Conservation (phyloP, 2,888 invertebrate species). For the Melolontha melolontha region DNA sequence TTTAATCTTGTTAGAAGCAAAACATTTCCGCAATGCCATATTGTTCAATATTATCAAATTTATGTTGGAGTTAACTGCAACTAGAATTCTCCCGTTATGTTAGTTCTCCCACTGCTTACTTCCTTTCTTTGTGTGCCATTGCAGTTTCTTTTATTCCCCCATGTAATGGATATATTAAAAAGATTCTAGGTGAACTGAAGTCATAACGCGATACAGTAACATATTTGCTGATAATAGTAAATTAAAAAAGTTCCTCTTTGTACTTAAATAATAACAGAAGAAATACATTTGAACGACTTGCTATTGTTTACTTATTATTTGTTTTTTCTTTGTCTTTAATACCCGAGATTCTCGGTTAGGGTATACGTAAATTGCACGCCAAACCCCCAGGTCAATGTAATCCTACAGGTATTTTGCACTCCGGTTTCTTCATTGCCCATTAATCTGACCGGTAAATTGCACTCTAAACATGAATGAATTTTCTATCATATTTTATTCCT, state of each 20-base stretch:
- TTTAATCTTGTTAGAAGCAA: constrained; percentile 36
- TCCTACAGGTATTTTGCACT: too few relatives aligned
- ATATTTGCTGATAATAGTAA: background rate
- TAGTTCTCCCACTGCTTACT: constrained; percentile 17
- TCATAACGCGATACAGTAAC: background rate
- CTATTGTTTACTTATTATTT: too few relatives aligned
- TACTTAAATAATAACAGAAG: too few relatives aligned
- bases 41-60: constrained; percentile 29
- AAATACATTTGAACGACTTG: too few relatives aligned
- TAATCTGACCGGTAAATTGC: too few relatives aligned
- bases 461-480: too few relatives aligned
- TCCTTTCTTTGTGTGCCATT: constrained; percentile 7
- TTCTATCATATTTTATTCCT: too few relatives aligned
- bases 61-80: constrained; percentile 31
- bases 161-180: constrained; percentile 16
- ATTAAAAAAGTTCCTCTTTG: background rate
- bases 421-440: too few relatives aligned
- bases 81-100: constrained; percentile 1
- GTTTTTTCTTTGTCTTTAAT: too few relatives aligned
- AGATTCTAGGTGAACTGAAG: background rate
- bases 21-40: constrained; percentile 1
- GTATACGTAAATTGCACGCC: too few relatives aligned
- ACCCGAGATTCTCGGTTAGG: too few relatives aligned
- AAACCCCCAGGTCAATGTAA: too few relatives aligned
- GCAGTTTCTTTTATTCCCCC: constrained; percentile 7